These are phyloP conservation scores for Diadumene lineata DNA, from an alignment of 92 coral and sea anemone species.

Conservation along the genomic window DNA sequence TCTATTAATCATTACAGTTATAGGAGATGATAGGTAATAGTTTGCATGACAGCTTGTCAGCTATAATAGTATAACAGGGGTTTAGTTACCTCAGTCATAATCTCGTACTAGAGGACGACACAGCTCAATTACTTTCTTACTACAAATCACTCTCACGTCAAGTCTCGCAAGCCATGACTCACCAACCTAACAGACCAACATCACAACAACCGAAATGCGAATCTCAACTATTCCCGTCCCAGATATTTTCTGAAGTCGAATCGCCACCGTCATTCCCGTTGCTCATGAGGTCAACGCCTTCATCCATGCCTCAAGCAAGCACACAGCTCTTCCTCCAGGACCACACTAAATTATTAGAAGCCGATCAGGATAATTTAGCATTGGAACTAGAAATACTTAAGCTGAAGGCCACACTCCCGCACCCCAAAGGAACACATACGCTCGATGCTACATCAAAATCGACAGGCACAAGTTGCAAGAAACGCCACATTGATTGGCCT, in stretches of 20 bases:
- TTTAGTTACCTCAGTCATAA: neutral
- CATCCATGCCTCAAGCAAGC: neutral
- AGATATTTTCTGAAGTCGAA: neutral
- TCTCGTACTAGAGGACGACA: neutral
- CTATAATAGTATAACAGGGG: neutral
- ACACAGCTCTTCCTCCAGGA: too few species aligned
- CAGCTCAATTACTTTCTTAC: neutral
- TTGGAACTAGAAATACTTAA: neutral
- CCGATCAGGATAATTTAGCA: neutral
- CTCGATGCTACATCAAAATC: neutral
- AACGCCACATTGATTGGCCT: neutral
- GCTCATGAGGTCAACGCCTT: neutral
- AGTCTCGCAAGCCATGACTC: neutral
- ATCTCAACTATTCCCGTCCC: neutral
- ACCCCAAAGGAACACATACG: neutral
- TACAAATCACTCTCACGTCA: neutral
- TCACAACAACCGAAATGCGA: neutral
- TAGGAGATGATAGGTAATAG: neutral
- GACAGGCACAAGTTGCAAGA: neutral
- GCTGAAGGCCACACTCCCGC: neutral
- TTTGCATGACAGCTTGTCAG: neutral
- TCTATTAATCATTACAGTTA: neutral
- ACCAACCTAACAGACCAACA: neutral
- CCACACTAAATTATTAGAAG: neutral
- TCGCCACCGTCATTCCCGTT: neutral